These are phyloP conservation scores for Aix galericulata DNA, from an alignment of 2,113 vertebrate species.

Conservation along the genomic window DNA sequence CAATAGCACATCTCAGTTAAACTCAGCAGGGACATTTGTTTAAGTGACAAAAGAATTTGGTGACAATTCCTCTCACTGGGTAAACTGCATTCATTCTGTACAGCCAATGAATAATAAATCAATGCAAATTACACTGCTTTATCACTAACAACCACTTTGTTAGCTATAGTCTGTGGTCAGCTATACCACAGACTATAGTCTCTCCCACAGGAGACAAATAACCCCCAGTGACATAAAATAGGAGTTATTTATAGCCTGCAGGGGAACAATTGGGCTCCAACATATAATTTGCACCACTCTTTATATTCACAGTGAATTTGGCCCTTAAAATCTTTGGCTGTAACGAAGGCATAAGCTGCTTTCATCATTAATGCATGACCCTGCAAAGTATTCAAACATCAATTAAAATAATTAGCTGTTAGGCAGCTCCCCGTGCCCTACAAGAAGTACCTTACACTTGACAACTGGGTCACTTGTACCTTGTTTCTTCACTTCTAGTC, in stretches of 20 bases:
- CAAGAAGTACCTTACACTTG: not conserved
- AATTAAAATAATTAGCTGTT: not conserved
- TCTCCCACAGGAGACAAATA: slow-evolving; percentile 44
- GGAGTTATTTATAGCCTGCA: slow-evolving; percentile 52
- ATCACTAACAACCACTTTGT: slow-evolving; percentile 65
- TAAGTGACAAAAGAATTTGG: slow-evolving; percentile 25
- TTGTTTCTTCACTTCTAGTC: not conserved
- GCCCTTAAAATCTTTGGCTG: not conserved
- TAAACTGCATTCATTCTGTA: slow-evolving; percentile 41
- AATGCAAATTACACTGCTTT: slow-evolving; percentile 61
- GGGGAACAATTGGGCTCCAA: slow-evolving; percentile 22
- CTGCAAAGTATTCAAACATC: not conserved
- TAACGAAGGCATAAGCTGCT: not conserved
- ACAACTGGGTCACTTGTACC: not conserved
- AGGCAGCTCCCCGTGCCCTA: not conserved
- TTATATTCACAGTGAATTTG: slow-evolving; percentile 13
- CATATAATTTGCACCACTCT: slow-evolving; percentile 23
- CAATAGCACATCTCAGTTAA: not conserved
- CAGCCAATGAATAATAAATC: slow-evolving; percentile 67
- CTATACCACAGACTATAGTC: slow-evolving; percentile 35
- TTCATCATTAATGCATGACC: not conserved
- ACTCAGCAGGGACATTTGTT: slow-evolving; percentile 40
- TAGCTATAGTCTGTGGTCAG: too few relatives aligned
- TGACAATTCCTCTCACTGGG: slow-evolving; percentile 6
- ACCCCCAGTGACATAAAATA: slow-evolving; percentile 40